These are phyloP conservation scores for Phortica okadai DNA, from an alignment of 2,888 invertebrate genomes.

Conservation along the genomic window DNA sequence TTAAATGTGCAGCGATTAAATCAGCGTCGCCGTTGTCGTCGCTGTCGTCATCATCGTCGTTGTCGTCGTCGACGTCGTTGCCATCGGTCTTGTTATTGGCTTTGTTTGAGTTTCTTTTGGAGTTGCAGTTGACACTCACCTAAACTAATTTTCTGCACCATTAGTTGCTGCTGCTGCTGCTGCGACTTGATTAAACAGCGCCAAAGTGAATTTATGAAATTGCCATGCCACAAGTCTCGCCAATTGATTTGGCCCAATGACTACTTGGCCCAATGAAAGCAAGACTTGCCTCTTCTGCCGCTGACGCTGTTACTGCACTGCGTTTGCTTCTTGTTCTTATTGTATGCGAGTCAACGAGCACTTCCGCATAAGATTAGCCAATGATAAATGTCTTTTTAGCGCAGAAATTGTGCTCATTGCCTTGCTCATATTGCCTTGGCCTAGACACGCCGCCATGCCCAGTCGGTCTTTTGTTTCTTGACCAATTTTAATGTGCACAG, in stretches of 20 bases:
- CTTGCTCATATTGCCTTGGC: slow-evolving; percentile 39
- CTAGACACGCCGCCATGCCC: neutral
- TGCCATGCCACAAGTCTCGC: neutral
- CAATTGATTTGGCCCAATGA: neutral
- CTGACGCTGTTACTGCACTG: neutral
- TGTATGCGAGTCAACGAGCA: neutral
- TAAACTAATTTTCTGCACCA: slow-evolving; percentile 70
- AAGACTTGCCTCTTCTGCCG: slow-evolving; percentile 1
- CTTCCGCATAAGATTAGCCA: slow-evolving; percentile 67
- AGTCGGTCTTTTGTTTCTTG: slow-evolving; percentile 45
- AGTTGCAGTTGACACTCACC: slow-evolving; percentile 65
- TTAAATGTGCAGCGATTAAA: slow-evolving; percentile 54
- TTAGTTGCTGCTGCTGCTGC: slow-evolving; percentile 48
- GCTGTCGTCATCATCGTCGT: slow-evolving; percentile 14
- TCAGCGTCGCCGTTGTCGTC: slow-evolving; percentile 20
- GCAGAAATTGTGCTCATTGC: slow-evolving; percentile 42
- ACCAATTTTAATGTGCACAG: slow-evolving; percentile 61
- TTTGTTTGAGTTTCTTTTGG: slow-evolving; percentile 53
- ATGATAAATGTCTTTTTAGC: slow-evolving; percentile 63
- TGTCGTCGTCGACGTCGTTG: slow-evolving; percentile 10
- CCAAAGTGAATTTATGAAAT: neutral
- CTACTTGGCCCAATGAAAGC: neutral
- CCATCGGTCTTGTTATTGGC: neutral
- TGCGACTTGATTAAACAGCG: neutral
- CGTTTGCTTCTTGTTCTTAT: neutral